A percentile compares a stretch with the other conserved stretches of the same genome.
phyloP scores from a whole-genome alignment of 1,140 invertebrate species.

The Nilaparvata lugens region DNA sequence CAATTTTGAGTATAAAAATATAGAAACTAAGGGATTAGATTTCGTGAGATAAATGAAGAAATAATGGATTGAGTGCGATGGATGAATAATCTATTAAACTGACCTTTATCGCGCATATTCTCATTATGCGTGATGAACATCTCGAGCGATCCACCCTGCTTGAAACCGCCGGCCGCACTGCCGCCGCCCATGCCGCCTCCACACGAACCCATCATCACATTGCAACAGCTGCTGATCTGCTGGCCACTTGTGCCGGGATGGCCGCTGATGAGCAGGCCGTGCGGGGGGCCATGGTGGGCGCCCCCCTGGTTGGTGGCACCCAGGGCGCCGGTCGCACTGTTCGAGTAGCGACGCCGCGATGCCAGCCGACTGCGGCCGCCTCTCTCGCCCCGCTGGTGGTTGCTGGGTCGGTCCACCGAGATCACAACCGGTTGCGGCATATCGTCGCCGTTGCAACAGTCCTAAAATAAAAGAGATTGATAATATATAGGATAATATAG shows the following conservation, averaged over 20 bases:
- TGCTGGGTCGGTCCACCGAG: too few species aligned
- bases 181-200: neutral
- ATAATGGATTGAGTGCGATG: too few species aligned
- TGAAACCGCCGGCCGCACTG: slow-evolving; percentile 21
- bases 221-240: neutral
- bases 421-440: too few species aligned
- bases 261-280: too few species aligned
- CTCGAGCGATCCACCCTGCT: slow-evolving; percentile 33
- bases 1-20: too few species aligned
- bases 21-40: too few species aligned
- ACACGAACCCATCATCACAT: neutral
- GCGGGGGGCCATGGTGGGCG: neutral
- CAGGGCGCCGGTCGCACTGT: slow-evolving; percentile 8
- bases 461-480: too few species aligned
- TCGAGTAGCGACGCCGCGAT: slow-evolving; percentile 16
- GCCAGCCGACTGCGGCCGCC: slow-evolving; percentile 1
- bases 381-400: slow-evolving; percentile 2
- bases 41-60: too few species aligned
- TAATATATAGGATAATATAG: too few species aligned
- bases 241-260: neutral
- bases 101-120: slow-evolving; percentile 15
- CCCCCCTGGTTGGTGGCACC: neutral
- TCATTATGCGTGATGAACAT: slow-evolving; percentile 22
- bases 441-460: too few species aligned
- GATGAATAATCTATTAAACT: too few species aligned